phyloP scores from a whole-genome alignment of 2,888 invertebrate species.

The Sinhomidia bicolor region DNA sequence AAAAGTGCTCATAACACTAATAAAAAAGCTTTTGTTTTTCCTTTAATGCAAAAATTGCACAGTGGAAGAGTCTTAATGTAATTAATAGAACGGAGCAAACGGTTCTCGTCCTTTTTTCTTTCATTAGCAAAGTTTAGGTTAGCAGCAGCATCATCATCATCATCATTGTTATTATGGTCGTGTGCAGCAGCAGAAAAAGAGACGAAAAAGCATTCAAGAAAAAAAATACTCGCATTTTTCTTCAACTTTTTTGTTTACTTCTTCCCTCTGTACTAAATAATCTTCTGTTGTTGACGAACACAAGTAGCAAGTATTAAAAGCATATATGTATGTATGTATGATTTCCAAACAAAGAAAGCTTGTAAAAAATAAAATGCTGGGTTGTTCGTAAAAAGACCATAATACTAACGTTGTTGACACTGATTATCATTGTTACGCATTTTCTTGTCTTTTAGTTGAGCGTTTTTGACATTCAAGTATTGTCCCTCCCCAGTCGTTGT shows the following conservation, averaged over 20 bases:
- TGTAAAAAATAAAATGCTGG: too few species aligned
- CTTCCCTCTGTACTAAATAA: too few species aligned
- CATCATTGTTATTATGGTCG: neutral
- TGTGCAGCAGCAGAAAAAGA: neutral
- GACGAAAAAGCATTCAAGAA: neutral
- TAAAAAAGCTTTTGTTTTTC: neutral
- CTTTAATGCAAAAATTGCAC: neutral
- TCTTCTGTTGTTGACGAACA: too few species aligned
- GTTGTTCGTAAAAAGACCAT: too few species aligned
- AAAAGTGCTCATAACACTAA: neutral
- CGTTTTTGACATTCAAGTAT: neutral
- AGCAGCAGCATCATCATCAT: too few species aligned
- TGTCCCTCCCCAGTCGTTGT: too few species aligned
- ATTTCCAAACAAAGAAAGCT: too few species aligned
- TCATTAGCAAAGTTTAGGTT: too few species aligned
- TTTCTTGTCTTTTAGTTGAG: neutral
- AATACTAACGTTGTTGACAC: too few species aligned
- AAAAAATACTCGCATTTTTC: neutral
- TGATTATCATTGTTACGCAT: too few species aligned
- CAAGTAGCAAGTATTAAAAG: too few species aligned
- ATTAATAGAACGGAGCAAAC: slow-evolving; percentile 61
- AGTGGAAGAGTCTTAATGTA: slow-evolving; percentile 47
- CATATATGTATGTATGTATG: too few species aligned
- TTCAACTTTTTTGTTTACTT: neutral
- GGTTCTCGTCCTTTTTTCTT: neutral